Conservation (phyloP, 2,797 vertebrate genomes). For the Anolis apletophallus region DNA sequence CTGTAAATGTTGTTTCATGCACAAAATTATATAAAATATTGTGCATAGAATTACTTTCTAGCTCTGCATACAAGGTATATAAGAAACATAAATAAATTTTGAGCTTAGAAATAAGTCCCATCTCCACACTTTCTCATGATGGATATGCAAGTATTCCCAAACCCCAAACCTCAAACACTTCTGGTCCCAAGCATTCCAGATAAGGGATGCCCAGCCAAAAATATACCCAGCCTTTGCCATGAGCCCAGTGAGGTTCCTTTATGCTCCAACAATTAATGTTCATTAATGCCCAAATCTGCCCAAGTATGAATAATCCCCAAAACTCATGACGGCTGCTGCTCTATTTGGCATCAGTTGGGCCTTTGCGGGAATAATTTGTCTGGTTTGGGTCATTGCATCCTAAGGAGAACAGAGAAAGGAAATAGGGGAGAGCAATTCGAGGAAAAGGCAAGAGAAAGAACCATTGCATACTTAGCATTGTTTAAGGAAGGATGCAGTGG, state of each 20-base stretch:
- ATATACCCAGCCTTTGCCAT: background rate
- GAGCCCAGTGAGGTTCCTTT: background rate
- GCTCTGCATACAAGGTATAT: too few relatives aligned
- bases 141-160: too few relatives aligned
- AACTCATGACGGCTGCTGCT: constrained; percentile 3
- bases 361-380: constrained; percentile 7
- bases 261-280: constrained; percentile 26
- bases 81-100: too few relatives aligned
- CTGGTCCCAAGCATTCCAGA: too few relatives aligned
- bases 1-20: too few relatives aligned
- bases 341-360: background rate
- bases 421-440: background rate
- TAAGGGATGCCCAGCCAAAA: background rate
- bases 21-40: too few relatives aligned
- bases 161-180: too few relatives aligned
- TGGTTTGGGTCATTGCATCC: constrained; percentile 25
- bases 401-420: background rate
- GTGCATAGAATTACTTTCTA: too few relatives aligned
- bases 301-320: constrained; percentile 28
- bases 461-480: background rate
- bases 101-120: too few relatives aligned
- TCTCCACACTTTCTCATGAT: too few relatives aligned
- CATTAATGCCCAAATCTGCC: constrained; percentile 7
- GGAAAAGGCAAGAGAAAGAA: background rate
- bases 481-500: background rate